Conservation (phyloP, 1,140 invertebrate genomes). For the Trichonephila inaurata region DNA sequence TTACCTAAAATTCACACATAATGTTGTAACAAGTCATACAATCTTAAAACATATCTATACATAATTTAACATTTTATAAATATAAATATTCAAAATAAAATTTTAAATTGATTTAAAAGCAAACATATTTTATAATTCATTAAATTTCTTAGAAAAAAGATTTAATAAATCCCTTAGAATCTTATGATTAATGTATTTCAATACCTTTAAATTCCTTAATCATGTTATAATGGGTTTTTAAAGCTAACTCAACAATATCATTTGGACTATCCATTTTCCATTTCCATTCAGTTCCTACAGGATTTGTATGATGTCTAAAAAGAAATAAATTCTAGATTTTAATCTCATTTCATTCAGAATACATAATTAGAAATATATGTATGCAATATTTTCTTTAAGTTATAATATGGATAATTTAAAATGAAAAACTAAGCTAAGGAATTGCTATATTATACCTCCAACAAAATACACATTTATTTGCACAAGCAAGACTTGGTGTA, state of each 20-base stretch:
- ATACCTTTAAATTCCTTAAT: constrained; percentile 85
- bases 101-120: too few relatives aligned
- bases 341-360: too few relatives aligned
- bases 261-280: constrained; percentile 86
- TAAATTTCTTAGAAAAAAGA: background rate
- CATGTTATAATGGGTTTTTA: constrained; percentile 84
- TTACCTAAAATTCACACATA: too few relatives aligned
- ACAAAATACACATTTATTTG: constrained; percentile 87
- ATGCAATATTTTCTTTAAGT: too few relatives aligned
- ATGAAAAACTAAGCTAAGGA: background rate
- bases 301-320: constrained; percentile 85
- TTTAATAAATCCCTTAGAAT: background rate
- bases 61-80: too few relatives aligned
- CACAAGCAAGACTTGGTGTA: constrained; percentile 86
- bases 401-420: too few relatives aligned
- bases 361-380: too few relatives aligned
- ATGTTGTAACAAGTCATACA: too few relatives aligned
- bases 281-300: constrained; percentile 87
- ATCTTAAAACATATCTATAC: too few relatives aligned
- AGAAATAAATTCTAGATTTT: background rate
- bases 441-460: constrained; percentile 82
- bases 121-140: background rate
- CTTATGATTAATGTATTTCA: background rate
- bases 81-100: too few relatives aligned
- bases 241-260: constrained; percentile 83